Evolutionary conservation across 2,888 invertebrate species (phyloP), one percentile per base, ranked within the genome.

Genomic region (Epinotia ramella): DNA sequence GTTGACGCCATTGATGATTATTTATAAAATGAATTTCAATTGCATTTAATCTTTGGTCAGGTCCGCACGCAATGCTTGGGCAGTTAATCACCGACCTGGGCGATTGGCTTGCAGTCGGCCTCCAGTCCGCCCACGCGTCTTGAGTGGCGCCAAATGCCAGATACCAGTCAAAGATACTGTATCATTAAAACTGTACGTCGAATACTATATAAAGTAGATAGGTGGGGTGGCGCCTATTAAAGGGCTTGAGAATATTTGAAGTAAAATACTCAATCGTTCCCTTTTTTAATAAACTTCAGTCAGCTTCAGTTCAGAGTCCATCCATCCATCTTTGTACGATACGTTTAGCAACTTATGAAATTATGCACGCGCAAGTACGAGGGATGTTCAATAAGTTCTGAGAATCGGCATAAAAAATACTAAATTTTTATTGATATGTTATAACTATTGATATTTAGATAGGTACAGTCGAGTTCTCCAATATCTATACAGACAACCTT

Each of bases 61-160:
- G 66, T 64, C 64, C 53, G 75, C 71, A 76, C 67, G 73, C 64
- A 63, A 69, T 53, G 77, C 66, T 59, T 12, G 20, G 57, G 59
- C 66, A 73, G 70, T 77, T 77, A 76, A 77, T 77, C 74, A 76
- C 75, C 67, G 59, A 68, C 67, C 46, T 53, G 56, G 70, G 49
- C 67, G n/a, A 49, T 73, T 80, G 79, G 77, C 84, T 83, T 83
- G 84, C 84, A 82, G 86, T 83, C 84, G 81, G 84, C 81, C 84
- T 83, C 89, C 79, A 81, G 91, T 89, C 86, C 91, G 84, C 93
- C 92, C 89, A 92, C 92, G 87, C 88, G 78, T 65, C 76, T 76
- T 12, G 72, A 68, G 70, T 74, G 83, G 83, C 84, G 82, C 82
- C 82, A 80, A 80, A 79, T 70, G 77, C 79, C 80, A 78, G 78